These are phyloP conservation scores for Temnothorax curvispinosus DNA, from an alignment of 1,140 invertebrate genomes.

Conservation along the genomic window DNA sequence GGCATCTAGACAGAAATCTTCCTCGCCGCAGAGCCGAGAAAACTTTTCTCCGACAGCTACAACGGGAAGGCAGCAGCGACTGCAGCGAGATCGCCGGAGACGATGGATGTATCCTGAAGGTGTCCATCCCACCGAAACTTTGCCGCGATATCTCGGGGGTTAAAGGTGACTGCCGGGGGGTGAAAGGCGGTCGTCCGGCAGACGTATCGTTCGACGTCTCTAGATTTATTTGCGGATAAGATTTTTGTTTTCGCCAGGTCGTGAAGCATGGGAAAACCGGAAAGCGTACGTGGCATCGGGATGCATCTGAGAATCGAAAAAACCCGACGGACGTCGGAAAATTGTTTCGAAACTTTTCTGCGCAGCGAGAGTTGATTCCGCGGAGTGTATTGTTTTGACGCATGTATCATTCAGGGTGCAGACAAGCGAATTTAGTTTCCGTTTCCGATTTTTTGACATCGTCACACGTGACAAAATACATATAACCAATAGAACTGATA, in stretches of 20 bases:
- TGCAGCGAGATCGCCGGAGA: conserved; percentile 18
- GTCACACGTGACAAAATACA: conserved; percentile 32
- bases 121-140: conserved; percentile 66
- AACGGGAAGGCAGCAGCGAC: conserved; percentile 7
- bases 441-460: conserved; percentile 44
- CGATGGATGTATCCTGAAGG: conserved; percentile 55
- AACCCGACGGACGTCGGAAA: conserved; percentile 36
- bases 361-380: conserved; percentile 13
- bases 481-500: conserved; percentile 12
- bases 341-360: conserved; percentile 54
- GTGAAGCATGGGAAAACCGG: conserved; percentile 14
- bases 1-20: conserved; percentile 66
- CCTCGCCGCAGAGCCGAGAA: conserved; percentile 40
- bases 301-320: conserved; percentile 32
- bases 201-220: conserved; percentile 50
- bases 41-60: conserved; percentile 61
- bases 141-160: conserved; percentile 44
- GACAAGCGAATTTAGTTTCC: conserved; percentile 53
- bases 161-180: conserved; percentile 59
- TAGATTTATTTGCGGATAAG: conserved; percentile 36
- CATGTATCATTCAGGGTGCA: conserved; percentile 41
- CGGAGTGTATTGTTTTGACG: conserved; percentile 46
- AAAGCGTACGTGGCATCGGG: conserved; percentile 11
- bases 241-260: conserved; percentile 64
- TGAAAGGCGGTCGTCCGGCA: conserved; percentile 30